Percentiles rank a stretch among this genome's conserved stretches.
These are phyloP conservation scores for Stegastes partitus DNA, from an alignment of 2,113 vertebrate genomes.

Conservation along the genomic window DNA sequence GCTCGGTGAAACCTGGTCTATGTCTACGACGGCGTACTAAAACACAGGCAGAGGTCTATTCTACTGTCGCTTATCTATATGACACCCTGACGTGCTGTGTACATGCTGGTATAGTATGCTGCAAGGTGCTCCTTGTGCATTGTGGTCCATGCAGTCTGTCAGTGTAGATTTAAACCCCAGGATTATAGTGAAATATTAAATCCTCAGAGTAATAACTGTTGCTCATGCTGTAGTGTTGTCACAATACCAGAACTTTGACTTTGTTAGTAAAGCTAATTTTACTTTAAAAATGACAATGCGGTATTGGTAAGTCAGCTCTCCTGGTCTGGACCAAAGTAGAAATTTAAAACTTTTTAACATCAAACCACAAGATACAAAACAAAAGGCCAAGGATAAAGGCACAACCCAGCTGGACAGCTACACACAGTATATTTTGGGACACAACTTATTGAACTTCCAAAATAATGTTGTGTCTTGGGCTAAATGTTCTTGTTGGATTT, in stretches of 20 bases:
- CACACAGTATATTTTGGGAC: too few species aligned
- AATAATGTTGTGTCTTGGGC: too few species aligned
- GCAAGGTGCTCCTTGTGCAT: conserved; percentile 49
- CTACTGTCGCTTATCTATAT: conserved; percentile 22
- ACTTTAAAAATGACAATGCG: too few species aligned
- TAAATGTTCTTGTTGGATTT: too few species aligned
- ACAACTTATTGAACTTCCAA: too few species aligned
- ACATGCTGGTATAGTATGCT: conserved; percentile 65
- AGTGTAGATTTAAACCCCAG: conserved; percentile 4
- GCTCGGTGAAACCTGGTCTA: conserved; percentile 40
- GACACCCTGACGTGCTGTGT: conserved; percentile 41
- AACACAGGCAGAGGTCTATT: conserved; percentile 24
- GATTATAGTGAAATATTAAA: not conserved
- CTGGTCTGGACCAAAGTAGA: too few species aligned
- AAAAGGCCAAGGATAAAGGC: too few species aligned
- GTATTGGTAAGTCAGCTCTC: too few species aligned
- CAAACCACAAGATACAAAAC: too few species aligned
- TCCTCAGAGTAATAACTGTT: not conserved
- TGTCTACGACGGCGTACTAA: conserved; percentile 31
- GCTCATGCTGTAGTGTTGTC: conserved; percentile 34
- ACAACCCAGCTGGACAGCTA: too few species aligned
- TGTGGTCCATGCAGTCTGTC: conserved; percentile 17
- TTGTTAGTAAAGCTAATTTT: not conserved
- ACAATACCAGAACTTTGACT: conserved; percentile 23
- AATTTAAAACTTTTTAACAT: too few species aligned